phyloP scores from a whole-genome alignment of 2,888 invertebrate species.

The Salticus scenicus region DNA sequence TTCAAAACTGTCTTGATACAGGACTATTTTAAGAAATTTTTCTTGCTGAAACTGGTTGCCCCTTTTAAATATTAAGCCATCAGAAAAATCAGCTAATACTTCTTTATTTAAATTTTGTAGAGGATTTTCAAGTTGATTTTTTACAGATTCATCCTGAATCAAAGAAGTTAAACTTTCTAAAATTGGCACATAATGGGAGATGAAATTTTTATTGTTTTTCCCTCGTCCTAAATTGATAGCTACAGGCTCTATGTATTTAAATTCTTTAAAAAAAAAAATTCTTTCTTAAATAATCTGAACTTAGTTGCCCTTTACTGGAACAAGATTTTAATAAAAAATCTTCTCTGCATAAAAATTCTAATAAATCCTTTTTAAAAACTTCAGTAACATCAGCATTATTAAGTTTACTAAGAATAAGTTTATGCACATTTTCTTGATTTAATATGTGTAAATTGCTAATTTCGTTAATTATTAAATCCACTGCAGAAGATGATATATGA shows the following conservation, averaged over 20 bases:
- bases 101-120: not conserved
- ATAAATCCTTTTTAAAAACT: too few relatives aligned
- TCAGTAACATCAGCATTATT: too few relatives aligned
- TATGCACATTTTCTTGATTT: too few relatives aligned
- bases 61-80: not conserved
- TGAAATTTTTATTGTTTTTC: not conserved
- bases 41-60: not conserved
- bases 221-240: not conserved
- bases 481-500: too few relatives aligned
- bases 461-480: too few relatives aligned
- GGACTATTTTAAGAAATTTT: not conserved
- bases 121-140: not conserved
- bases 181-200: not conserved
- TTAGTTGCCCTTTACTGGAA: too few relatives aligned
- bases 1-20: constrained; percentile 7
- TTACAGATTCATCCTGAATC: not conserved
- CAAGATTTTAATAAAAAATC: too few relatives aligned
- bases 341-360: too few relatives aligned
- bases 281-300: not conserved
- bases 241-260: not conserved
- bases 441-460: too few relatives aligned
- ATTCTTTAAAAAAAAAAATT: not conserved
- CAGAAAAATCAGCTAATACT: not conserved
- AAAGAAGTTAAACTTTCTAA: not conserved
- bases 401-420: too few relatives aligned